Percentiles rank a stretch among this genome's conserved stretches.
Conservation (phyloP, 2,113 vertebrate genomes). For the Notarius quadriscutis region DNA sequence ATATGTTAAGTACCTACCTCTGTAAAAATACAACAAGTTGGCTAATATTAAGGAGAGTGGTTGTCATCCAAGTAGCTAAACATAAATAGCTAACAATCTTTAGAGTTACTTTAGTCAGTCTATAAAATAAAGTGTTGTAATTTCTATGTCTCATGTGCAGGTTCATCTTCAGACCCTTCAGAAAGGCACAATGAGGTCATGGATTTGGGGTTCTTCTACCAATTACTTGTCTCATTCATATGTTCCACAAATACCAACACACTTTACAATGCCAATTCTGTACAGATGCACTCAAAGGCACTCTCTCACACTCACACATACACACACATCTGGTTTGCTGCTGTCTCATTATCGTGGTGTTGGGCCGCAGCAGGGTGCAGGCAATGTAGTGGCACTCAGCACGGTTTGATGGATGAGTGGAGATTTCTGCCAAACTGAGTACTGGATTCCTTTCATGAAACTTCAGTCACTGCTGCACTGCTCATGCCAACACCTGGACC, state of each 20-base stretch:
- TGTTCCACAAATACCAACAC: neutral
- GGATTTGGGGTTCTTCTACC: neutral
- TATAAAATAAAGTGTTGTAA: neutral
- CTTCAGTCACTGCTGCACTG: neutral
- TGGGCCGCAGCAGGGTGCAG: conserved; percentile 57
- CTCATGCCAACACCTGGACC: conserved; percentile 9
- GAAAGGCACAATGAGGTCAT: neutral
- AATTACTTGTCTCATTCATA: neutral
- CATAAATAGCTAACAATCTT: neutral
- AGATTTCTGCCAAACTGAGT: conserved; percentile 59
- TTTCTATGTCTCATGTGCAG: neutral
- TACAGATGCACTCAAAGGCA: neutral
- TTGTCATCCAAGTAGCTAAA: neutral
- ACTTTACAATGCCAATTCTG: neutral
- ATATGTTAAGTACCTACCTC: neutral
- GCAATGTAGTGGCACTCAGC: conserved; percentile 54
- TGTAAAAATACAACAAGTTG: neutral
- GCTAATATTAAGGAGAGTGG: too few relatives aligned
- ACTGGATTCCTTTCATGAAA: conserved; percentile 53
- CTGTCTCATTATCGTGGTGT: conserved; percentile 60
- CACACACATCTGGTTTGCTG: conserved; percentile 67
- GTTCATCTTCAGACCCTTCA: neutral
- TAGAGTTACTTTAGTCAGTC: neutral
- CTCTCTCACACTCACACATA: neutral
- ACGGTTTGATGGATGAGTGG: conserved; percentile 69